Conservation (phyloP, 2,113 vertebrate genomes). For the Apistogramma diplotaenia region DNA sequence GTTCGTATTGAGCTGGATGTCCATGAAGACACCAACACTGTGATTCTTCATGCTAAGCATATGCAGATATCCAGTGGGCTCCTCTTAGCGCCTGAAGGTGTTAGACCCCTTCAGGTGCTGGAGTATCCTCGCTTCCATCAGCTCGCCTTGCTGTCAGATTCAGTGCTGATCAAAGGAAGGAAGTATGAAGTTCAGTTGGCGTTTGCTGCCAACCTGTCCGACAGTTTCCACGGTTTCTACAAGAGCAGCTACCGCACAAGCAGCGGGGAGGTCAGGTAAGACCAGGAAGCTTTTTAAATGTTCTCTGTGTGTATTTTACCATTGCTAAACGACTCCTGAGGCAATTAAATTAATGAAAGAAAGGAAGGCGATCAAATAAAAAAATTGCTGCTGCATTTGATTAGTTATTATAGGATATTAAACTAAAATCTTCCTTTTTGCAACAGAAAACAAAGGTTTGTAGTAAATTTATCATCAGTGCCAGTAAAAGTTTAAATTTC, state of each 20-base stretch:
- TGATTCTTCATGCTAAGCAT: constrained; percentile 84
- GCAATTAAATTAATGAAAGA: not conserved
- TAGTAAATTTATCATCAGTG: not conserved
- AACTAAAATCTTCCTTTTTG: not conserved
- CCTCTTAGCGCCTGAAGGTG: constrained; percentile 57
- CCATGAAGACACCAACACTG: constrained; percentile 65
- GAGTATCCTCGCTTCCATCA: constrained; percentile 79
- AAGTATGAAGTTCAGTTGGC: constrained; percentile 77
- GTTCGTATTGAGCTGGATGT: constrained; percentile 77
- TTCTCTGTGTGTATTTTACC: accelerated
- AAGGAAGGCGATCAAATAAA: not conserved
- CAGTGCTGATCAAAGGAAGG: constrained; percentile 68
- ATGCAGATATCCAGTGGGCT: constrained; percentile 72
- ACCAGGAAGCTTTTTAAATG: not conserved
- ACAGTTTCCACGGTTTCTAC: constrained; percentile 87
- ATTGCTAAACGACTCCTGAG: not conserved
- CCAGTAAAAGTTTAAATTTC: not conserved
- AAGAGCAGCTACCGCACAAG: constrained; percentile 86
- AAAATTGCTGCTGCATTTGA: not conserved
- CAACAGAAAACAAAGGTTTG: not conserved
- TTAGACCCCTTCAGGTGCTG: constrained; percentile 64
- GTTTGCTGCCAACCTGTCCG: constrained; percentile 82
- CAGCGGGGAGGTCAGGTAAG: constrained; percentile 83
- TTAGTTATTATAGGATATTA: accelerated
- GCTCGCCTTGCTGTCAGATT: constrained; percentile 76